Percentiles rank a stretch among this genome's conserved stretches.
Evolutionary conservation across 2,888 invertebrate species (phyloP).

Genomic region (Atethmia centrago): DNA sequence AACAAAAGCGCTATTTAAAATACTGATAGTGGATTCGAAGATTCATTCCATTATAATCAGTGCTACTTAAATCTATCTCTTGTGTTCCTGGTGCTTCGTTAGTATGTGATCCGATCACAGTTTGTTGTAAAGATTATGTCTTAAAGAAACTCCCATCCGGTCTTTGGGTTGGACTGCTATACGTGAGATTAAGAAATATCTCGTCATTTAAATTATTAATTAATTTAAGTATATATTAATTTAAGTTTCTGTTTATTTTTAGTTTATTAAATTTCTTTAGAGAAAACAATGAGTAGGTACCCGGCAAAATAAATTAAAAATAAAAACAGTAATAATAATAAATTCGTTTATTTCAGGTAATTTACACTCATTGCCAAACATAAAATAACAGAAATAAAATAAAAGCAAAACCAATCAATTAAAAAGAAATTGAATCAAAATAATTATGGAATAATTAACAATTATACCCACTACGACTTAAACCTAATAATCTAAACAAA

Average conservation of each 20-base stretch:
- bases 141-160: slow-evolving; percentile 88
- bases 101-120: slow-evolving; percentile 87
- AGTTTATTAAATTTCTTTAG: not conserved
- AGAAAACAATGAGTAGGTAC: too few relatives aligned
- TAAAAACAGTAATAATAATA: not conserved
- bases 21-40: slow-evolving; percentile 73
- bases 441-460: not conserved
- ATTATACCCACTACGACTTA: not conserved
- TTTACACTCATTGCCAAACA: not conserved
- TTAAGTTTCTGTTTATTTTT: not conserved
- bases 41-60: slow-evolving; percentile 78
- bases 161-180: slow-evolving; percentile 75
- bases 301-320: not conserved
- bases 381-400: not conserved
- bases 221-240: not conserved
- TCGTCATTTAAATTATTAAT: not conserved
- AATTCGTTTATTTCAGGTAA: not conserved
- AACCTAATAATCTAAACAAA: not conserved
- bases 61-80: slow-evolving; percentile 85
- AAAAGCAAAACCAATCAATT: not conserved
- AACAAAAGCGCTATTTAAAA: slow-evolving; percentile 70
- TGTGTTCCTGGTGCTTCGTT: slow-evolving; percentile 85
- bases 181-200: slow-evolving; percentile 71
- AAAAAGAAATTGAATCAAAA: not conserved
- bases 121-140: slow-evolving; percentile 90